Conservation (phyloP, 2,888 invertebrate species). For the Marronus borbonicus region DNA sequence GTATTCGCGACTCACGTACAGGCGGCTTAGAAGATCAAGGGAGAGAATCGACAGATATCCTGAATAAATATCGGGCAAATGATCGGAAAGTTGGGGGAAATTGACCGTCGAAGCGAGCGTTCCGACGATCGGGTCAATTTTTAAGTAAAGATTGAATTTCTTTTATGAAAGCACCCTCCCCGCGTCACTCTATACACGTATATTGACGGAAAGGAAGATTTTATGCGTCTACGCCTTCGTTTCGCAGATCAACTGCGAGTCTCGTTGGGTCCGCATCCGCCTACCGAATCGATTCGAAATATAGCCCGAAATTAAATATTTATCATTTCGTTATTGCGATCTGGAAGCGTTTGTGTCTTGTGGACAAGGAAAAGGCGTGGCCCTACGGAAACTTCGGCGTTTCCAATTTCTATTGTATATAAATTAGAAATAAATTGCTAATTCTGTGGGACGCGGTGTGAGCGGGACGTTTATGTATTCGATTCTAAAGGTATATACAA, state of each 20-base stretch:
- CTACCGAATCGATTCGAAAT: constrained; percentile 13
- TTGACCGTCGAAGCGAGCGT: constrained; percentile 40
- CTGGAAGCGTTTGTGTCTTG: constrained; percentile 26
- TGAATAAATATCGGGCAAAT: constrained; percentile 42
- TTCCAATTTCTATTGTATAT: constrained; percentile 3
- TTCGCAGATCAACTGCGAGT: not conserved
- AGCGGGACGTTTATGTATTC: no score
- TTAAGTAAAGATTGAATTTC: constrained; percentile 47
- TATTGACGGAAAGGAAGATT: not conserved
- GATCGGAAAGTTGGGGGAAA: constrained; percentile 31
- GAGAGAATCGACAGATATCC: not conserved
- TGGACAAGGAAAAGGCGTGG: constrained; percentile 30
- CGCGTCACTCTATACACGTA: not conserved
- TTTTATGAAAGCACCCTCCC: not conserved
- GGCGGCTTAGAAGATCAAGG: not conserved
- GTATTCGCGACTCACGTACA: no score
- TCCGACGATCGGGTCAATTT: constrained; percentile 39
- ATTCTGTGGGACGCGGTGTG: no score
- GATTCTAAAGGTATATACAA: no score
- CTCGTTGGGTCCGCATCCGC: not conserved
- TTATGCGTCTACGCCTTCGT: constrained; percentile 10
- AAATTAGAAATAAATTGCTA: constrained; percentile 12
- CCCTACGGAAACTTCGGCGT: not conserved
- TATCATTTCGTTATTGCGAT: constrained; percentile 28
- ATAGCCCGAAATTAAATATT: constrained; percentile 21